A percentile compares a stretch with the other conserved stretches of the same genome.
These are phyloP conservation scores for Scartelaos histophorus DNA, from an alignment of 2,113 vertebrate genomes.

Conservation along the genomic window DNA sequence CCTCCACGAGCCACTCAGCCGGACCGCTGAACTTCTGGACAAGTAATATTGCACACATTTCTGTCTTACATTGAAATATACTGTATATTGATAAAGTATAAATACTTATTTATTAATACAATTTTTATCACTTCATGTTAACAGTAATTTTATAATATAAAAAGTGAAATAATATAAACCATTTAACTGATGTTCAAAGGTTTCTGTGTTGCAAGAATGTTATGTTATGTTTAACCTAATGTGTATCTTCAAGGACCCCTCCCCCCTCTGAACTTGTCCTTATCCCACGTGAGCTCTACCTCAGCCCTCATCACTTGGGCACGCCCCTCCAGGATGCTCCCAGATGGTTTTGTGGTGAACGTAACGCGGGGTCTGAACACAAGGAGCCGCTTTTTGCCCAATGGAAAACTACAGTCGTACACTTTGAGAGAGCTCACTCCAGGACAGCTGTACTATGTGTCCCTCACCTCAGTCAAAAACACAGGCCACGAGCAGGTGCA, in stretches of 20 bases:
- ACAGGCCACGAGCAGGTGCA: slow-evolving; percentile 82
- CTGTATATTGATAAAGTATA: neutral
- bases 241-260: slow-evolving; percentile 81
- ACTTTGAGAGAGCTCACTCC: slow-evolving; percentile 85
- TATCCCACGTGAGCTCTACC: slow-evolving; percentile 81
- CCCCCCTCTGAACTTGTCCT: slow-evolving; percentile 87
- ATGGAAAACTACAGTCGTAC: slow-evolving; percentile 82
- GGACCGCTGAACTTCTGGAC: slow-evolving; percentile 88
- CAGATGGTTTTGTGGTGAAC: slow-evolving; percentile 91
- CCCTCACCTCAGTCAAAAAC: slow-evolving; percentile 82
- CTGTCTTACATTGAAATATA: neutral
- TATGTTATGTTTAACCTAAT: neutral
- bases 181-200: neutral
- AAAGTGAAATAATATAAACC: neutral
- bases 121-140: no score
- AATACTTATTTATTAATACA: neutral
- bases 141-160: neutral
- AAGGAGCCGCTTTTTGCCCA: slow-evolving; percentile 91
- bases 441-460: slow-evolving; percentile 84
- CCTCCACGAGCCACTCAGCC: slow-evolving; percentile 85
- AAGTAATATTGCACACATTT: slow-evolving; percentile 75
- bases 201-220: neutral
- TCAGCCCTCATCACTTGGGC: slow-evolving; percentile 87
- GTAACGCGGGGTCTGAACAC: slow-evolving; percentile 86
- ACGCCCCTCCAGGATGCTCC: slow-evolving; percentile 50